Percentiles rank a stretch among this genome's conserved stretches.
phyloP scores from a whole-genome alignment of 2,888 invertebrate genomes.

The Stenodera caucasica region DNA sequence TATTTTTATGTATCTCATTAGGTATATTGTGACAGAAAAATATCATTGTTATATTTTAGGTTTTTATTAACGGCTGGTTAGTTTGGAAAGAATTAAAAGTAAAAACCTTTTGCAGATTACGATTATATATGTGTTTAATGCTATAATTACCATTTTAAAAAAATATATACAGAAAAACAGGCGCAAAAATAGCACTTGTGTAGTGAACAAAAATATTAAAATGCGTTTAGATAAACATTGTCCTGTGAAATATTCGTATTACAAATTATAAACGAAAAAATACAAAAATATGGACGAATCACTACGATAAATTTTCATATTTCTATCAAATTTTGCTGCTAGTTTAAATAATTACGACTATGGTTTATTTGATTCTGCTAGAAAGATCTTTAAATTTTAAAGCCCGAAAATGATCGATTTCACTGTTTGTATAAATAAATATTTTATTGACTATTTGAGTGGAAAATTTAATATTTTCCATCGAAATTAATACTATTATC shows the following conservation, averaged over 20 bases:
- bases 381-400: not conserved
- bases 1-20: not conserved
- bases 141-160: not conserved
- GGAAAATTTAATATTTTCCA: no score
- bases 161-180: not conserved
- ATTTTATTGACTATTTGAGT: no score
- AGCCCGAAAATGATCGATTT: no score
- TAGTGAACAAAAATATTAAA: not conserved
- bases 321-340: no score
- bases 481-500: no score
- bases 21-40: not conserved
- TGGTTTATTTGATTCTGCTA: not conserved
- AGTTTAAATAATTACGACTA: constrained; percentile 1
- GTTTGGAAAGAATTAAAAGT: not conserved
- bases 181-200: not conserved
- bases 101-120: not conserved
- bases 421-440: no score
- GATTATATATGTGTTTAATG: not conserved
- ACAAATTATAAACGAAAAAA: not conserved
- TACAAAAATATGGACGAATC: not conserved
- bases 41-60: not conserved
- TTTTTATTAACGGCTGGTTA: not conserved
- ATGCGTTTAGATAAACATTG: constrained; percentile 1
- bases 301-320: not conserved
- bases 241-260: not conserved